Evolutionary conservation across 2,113 vertebrate genomes (phyloP), one percentile per base, ranked within the genome.

Genomic region (Patagioenas fasciata): DNA sequence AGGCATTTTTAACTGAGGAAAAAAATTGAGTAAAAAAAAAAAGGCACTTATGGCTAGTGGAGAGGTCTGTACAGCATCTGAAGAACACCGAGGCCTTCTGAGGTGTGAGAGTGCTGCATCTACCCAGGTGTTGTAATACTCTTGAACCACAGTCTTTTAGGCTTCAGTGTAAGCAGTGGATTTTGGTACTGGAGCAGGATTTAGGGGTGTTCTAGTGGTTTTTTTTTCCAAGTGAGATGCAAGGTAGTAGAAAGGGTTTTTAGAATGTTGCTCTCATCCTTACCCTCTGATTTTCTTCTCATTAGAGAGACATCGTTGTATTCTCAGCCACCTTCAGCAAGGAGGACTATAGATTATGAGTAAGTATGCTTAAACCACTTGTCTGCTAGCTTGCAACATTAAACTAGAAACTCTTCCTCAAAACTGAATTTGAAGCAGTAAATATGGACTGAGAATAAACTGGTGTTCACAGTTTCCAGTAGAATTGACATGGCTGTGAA

Each of bases 301-400:
- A 26, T 74, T 92, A 98, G 98, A n/a, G 71, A 91, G 47, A 19
- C 80, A 13, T 73, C 73, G 2, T 11, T 20, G 15, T 92, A 62
- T 92, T 51, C 91, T 54, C 47, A 48, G 74, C 72, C 80, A 34
- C 97, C 96, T 73, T 97, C 98, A 44, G 48, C 72, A 50, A 96
- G 97, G 95, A 98, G 75, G 77, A 97, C 87, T 81, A 38, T 96
- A 8, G 84, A 97, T 80, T 95, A 97, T 88, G 98, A 99, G 99
- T 99, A 98, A 98, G 99, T 98, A 75, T 32, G 80, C 65, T 75
- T 64, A 53, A 51, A 81, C 66, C 14, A 69, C 85, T 82, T 81
- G 38, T 84, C 71, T 80, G 36, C 8, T 57, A 19, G 15, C 74
- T 78, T 56, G 38, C 36, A 57, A 40, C 16, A 72, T 38, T 31